Evolutionary conservation across 2,113 vertebrate species (phyloP), one percentile per base, ranked within the genome.

Genomic region (Micronycteris hirsuta): DNA sequence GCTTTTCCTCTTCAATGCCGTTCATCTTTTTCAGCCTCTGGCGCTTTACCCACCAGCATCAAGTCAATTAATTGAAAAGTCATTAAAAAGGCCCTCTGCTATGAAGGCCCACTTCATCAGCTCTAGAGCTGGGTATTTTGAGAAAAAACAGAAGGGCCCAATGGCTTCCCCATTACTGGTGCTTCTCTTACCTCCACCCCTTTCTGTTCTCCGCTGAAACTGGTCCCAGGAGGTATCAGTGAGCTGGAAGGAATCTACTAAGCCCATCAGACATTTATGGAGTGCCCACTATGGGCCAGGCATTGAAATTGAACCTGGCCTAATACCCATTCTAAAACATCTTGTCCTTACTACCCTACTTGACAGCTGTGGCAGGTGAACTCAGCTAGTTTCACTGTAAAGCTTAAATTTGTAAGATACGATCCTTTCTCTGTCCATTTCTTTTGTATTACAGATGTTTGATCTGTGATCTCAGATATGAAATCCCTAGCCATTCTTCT

Each of bases 11-110:
- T 93, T 96, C 90, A 94, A 77, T 84, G 98, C 45, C 95, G 98
- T 98, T 98, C 98, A 98, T 98, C 96, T 97, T 97, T 97, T 97
- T 97, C 97, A 98, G 96, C 96, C 87, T 95, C 96, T 98, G 97
- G 97, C 96, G 90, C 94, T 95, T 93, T 97, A 92, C 56, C 84
- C 7, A 93, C 92, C 87, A 97, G 97, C 93, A 38, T 98, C 97
- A 98, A 98, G 96, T 97, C 96, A 98, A 98, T 98, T 98, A 98
- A 97, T 95, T 97, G 97, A 98, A 97, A 98, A 98, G 96, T 97
- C 94, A 98, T 98, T 98, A 98, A 94, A 97, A 98, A 98, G 96
- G 77, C 68, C 91, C 86, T 98, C 92, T 74, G 68, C 96, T 98
- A 70, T 77, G 86, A 98, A 97, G 97, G 96, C 93, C 83, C 28